These are phyloP conservation scores for Acronicta psi DNA, from an alignment of 2,888 invertebrate species.

Conservation along the genomic window DNA sequence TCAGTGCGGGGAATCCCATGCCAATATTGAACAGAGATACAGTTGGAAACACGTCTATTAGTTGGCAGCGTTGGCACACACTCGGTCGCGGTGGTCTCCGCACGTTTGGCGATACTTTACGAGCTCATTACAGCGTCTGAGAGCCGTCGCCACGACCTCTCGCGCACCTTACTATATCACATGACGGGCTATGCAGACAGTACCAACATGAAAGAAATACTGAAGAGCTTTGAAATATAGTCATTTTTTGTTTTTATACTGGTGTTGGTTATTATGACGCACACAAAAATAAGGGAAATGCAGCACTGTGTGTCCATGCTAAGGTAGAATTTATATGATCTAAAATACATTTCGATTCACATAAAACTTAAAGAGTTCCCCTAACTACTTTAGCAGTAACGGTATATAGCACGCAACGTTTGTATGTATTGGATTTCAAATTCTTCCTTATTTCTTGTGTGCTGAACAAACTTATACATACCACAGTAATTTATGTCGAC, in stretches of 20 bases:
- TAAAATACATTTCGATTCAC: too few species aligned
- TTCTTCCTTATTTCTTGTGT: neutral
- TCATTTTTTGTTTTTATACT: slow-evolving; percentile 10
- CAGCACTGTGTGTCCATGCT: neutral
- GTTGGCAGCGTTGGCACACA: slow-evolving; percentile 56
- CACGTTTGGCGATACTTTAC: slow-evolving; percentile 56
- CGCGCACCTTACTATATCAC: slow-evolving; percentile 51
- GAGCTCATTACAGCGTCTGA: slow-evolving; percentile 61
- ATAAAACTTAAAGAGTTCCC: too few species aligned
- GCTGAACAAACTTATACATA: neutral
- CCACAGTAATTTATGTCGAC: slow-evolving; percentile 19
- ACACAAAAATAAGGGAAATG: neutral
- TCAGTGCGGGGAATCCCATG: slow-evolving; percentile 52
- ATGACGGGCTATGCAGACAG: slow-evolving; percentile 30
- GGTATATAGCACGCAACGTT: too few species aligned
- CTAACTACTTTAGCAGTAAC: too few species aligned
- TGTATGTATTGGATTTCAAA: neutral
- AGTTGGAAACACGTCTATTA: slow-evolving; percentile 23
- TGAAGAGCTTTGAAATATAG: slow-evolving; percentile 15
- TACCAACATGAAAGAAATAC: slow-evolving; percentile 22
- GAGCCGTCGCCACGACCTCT: slow-evolving; percentile 35
- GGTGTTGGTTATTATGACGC: neutral
- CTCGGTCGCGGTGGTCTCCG: slow-evolving; percentile 54
- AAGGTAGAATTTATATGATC: neutral
- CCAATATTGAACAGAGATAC: slow-evolving; percentile 30